A percentile compares a stretch with the other conserved stretches of the same genome.
phyloP scores from a whole-genome alignment of 2,888 invertebrate species.

The Zygogramma bicolorata region DNA sequence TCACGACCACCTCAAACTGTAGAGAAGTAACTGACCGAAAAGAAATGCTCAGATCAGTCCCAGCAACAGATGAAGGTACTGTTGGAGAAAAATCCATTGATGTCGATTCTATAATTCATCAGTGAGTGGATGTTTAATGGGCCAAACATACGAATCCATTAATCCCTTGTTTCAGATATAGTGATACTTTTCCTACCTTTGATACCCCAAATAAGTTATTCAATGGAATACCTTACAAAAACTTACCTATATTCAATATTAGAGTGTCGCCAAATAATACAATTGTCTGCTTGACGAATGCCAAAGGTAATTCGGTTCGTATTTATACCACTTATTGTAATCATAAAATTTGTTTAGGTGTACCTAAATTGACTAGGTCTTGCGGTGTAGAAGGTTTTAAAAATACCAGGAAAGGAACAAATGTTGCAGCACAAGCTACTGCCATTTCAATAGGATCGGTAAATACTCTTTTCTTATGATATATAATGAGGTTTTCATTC shows the following conservation, averaged over 20 bases:
- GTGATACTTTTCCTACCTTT: conserved; percentile 79
- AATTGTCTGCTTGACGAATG: conserved; percentile 80
- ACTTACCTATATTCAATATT: conserved; percentile 87
- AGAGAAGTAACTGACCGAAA: conserved; percentile 69
- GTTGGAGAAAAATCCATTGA: conserved; percentile 80
- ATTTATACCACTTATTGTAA: background rate
- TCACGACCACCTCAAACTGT: conserved; percentile 30
- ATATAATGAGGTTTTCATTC: too few relatives aligned
- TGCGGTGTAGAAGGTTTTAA: conserved; percentile 96
- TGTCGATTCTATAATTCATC: conserved; percentile 74
- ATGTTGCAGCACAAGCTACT: conserved; percentile 95
- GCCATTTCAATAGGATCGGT: conserved; percentile 84
- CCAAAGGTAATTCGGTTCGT: conserved; percentile 70
- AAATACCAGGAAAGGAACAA: conserved; percentile 94
- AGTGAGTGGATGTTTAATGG: conserved; percentile 68
- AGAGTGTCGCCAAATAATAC: conserved; percentile 90
- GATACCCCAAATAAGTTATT: conserved; percentile 80
- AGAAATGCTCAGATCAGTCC: conserved; percentile 70
- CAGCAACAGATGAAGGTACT: conserved; percentile 79
- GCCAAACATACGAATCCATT: background rate
- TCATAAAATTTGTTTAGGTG: too few relatives aligned
- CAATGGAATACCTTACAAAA: conserved; percentile 81
- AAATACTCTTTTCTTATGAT: conserved; percentile 48
- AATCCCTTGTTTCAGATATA: conserved; percentile 70
- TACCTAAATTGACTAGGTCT: conserved; percentile 74